Conservation (phyloP, 2,113 vertebrate species). For the Rhinoderma darwinii region DNA sequence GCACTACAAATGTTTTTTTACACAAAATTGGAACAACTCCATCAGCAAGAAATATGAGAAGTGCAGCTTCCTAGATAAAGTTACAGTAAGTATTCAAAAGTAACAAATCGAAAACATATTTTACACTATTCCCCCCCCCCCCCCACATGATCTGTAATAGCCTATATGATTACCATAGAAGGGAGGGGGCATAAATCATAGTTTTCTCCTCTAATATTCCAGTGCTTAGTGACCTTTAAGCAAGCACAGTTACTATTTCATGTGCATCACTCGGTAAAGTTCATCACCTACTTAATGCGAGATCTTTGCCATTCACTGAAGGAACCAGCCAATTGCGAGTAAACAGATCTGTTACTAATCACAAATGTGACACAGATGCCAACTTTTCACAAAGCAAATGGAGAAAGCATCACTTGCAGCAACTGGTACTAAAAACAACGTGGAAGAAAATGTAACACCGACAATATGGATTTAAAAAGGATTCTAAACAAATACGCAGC, state of each 20-base stretch:
- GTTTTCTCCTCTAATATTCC: not conserved
- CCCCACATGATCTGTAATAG: too few species aligned
- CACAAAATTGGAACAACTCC: not conserved
- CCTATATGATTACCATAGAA: not conserved
- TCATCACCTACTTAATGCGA: not conserved
- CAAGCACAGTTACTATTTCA: not conserved
- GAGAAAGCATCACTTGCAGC: not conserved
- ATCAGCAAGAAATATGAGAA: not conserved
- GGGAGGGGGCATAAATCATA: not conserved
- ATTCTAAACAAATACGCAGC: not conserved
- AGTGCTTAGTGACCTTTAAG: constrained; percentile 15
- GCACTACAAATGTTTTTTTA: too few species aligned
- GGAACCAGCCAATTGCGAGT: not conserved
- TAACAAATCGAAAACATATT: not conserved
- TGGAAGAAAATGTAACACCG: not conserved
- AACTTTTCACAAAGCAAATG: constrained; percentile 5
- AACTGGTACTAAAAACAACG: not conserved
- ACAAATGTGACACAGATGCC: not conserved
- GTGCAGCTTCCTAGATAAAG: not conserved
- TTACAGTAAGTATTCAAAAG: not conserved
- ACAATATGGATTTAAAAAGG: not conserved
- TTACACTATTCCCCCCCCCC: not conserved
- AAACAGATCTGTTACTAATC: constrained; percentile 27
- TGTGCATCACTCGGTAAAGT: constrained; percentile 22
- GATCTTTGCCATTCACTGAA: not conserved